phyloP scores from a whole-genome alignment of 1,140 invertebrate species.

The Chelonus insularis region DNA sequence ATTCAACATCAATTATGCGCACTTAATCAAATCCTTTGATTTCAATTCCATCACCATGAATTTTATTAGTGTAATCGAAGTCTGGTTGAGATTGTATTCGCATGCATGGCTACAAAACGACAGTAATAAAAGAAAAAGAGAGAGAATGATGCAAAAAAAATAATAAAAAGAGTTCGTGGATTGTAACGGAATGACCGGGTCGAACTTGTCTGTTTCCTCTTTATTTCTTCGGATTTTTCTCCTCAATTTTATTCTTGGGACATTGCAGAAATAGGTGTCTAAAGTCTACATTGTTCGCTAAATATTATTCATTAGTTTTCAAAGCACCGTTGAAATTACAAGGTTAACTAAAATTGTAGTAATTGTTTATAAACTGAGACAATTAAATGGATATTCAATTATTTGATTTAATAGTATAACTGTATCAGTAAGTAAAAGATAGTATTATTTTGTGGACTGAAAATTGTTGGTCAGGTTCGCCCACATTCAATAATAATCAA shows the following conservation, averaged over 20 bases:
- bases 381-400: no score
- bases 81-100: background rate
- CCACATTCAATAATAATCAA: no score
- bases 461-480: no score
- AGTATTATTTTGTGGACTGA: no score
- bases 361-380: no score
- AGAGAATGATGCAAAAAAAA: slow-evolving; percentile 18
- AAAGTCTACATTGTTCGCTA: background rate
- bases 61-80: slow-evolving; percentile 3
- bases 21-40: slow-evolving; percentile 4
- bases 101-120: slow-evolving; percentile 15
- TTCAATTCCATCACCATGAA: background rate
- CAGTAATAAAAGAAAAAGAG: slow-evolving; percentile 14
- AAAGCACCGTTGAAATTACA: no score
- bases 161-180: slow-evolving; percentile 20
- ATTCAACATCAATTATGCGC: background rate
- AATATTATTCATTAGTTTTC: background rate
- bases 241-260: slow-evolving; percentile 3
- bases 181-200: slow-evolving; percentile 23
- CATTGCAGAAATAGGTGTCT: slow-evolving; percentile 12
- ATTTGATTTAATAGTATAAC: no score
- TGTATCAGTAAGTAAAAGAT: no score
- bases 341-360: no score
- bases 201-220: slow-evolving; percentile 20
- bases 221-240: background rate